A percentile compares a stretch with the other conserved stretches of the same genome.
Evolutionary conservation across 2,797 vertebrate species (phyloP).

Genomic region (Neopelma chrysocephalum): DNA sequence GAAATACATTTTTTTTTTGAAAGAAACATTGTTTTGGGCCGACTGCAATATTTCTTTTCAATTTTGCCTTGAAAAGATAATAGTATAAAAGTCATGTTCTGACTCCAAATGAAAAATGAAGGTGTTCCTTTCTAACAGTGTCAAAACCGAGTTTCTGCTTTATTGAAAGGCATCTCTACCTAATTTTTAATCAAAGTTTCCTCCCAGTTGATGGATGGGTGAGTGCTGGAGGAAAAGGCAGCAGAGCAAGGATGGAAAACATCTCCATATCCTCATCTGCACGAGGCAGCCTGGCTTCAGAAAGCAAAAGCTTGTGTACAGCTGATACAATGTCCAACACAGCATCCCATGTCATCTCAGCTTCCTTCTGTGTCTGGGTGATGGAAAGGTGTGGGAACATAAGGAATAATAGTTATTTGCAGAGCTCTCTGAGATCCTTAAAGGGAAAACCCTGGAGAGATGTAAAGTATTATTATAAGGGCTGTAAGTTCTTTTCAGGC

Average conservation of each 20-base stretch:
- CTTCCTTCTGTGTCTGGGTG: neutral
- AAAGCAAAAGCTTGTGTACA: accelerated
- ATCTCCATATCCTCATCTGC: neutral
- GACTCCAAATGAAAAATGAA: slow-evolving; percentile 19
- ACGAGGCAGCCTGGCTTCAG: too few relatives aligned
- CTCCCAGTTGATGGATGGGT: neutral
- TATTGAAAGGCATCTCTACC: neutral
- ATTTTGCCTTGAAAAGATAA: slow-evolving; percentile 23
- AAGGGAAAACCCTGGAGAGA: slow-evolving; percentile 10
- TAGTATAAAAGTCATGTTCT: neutral
- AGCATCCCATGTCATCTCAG: neutral
- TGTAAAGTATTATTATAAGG: slow-evolving; percentile 19
- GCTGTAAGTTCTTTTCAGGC: slow-evolving; percentile 37
- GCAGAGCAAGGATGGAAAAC: neutral
- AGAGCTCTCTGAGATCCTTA: slow-evolving; percentile 35
- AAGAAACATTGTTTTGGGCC: neutral
- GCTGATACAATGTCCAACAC: neutral
- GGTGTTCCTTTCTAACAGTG: neutral
- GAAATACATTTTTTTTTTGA: neutral
- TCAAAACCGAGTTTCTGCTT: neutral
- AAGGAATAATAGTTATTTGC: slow-evolving; percentile 20
- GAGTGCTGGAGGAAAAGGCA: neutral
- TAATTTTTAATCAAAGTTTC: neutral
- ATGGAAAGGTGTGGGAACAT: neutral
- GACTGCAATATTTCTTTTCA: neutral